Evolutionary conservation across 2,888 invertebrate genomes (phyloP).

Genomic region (Cheilosia impressa): DNA sequence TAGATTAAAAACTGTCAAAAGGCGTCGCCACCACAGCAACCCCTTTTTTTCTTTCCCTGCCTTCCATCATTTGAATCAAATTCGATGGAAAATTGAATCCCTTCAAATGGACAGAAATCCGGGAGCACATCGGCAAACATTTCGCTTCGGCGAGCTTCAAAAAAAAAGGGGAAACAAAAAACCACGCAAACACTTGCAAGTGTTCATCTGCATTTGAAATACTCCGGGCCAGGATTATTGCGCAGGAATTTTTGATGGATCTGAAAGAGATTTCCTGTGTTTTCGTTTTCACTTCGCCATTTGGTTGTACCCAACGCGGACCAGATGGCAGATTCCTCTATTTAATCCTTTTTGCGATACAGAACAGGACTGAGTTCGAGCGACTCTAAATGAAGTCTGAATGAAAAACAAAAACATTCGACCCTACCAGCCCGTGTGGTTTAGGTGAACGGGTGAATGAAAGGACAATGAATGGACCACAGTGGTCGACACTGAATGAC

Average conservation of each 20-base stretch:
- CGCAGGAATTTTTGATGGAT: constrained; percentile 28
- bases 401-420: constrained; percentile 3
- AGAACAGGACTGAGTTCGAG: constrained; percentile 7
- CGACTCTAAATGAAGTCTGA: background rate
- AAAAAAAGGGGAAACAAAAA: constrained; percentile 29
- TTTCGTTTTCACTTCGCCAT: background rate
- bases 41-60: constrained; percentile 12
- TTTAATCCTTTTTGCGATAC: constrained; percentile 19
- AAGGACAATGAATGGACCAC: constrained; percentile 39
- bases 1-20: constrained; percentile 22
- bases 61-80: constrained; percentile 31
- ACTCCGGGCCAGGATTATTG: background rate
- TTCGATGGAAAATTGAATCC: constrained; percentile 14
- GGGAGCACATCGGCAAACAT: constrained; percentile 1
- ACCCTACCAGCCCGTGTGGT: background rate
- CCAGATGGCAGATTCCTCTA: constrained; percentile 2
- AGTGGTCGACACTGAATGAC: constrained; percentile 24
- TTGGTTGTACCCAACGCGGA: background rate
- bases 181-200: constrained; percentile 14
- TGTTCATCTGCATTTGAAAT: constrained; percentile 23
- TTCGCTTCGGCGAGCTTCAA: constrained; percentile 55
- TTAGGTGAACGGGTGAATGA: constrained; percentile 16
- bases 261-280: constrained; percentile 13
- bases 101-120: constrained; percentile 17
- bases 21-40: background rate